phyloP scores from a whole-genome alignment of 2,113 vertebrate species.

The Arvicanthis niloticus region DNA sequence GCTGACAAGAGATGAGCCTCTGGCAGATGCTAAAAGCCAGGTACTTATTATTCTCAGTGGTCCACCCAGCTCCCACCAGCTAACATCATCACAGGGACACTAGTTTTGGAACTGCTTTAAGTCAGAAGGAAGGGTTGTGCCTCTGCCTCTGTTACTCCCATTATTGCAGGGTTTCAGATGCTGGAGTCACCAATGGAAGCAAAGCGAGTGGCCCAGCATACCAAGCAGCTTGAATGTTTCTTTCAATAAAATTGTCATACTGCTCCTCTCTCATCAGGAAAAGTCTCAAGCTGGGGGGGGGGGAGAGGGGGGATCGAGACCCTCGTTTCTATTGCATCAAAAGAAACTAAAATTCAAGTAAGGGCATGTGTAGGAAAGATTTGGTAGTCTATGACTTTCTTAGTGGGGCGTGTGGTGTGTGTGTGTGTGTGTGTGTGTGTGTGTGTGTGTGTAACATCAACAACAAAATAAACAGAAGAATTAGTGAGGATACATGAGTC shows the following conservation, averaged over 20 bases:
- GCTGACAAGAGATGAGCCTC: background rate
- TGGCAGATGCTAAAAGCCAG: background rate
- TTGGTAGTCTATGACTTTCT: background rate
- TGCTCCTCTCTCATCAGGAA: background rate
- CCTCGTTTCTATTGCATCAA: background rate
- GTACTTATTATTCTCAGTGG: background rate
- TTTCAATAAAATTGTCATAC: background rate
- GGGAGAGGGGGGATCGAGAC: background rate
- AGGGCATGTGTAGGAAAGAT: background rate
- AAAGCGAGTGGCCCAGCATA: background rate
- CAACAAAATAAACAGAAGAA: constrained; percentile 52
- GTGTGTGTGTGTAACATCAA: background rate
- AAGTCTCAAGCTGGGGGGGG: background rate
- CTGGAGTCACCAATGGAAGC: background rate
- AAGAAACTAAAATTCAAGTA: constrained; percentile 43
- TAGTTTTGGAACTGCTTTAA: background rate
- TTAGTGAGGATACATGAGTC: constrained; percentile 62
- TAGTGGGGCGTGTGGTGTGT: background rate
- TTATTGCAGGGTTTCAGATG: background rate
- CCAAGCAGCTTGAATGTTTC: background rate
- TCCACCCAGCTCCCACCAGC: too few species aligned
- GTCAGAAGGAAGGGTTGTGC: background rate
- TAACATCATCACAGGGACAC: background rate
- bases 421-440: background rate
- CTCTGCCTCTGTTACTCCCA: background rate